phyloP scores from a whole-genome alignment of 2,797 vertebrate genomes.

The Delichon dasypus region DNA sequence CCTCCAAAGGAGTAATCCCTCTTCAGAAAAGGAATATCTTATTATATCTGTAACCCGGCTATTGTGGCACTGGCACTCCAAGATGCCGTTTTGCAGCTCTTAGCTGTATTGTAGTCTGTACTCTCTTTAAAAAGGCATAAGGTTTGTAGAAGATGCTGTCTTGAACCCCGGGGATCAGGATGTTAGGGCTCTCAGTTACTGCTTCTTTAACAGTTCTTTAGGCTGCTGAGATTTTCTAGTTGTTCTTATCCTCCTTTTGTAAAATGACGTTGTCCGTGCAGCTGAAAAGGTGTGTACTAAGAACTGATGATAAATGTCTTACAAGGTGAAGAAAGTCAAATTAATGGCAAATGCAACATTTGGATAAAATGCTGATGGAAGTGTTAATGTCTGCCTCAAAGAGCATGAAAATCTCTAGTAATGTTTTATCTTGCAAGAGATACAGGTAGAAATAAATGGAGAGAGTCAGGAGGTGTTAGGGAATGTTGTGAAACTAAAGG shows the following conservation, averaged over 20 bases:
- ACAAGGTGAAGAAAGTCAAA: background rate
- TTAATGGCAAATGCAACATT: background rate
- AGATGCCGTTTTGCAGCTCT: background rate
- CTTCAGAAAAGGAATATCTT: background rate
- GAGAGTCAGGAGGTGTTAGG: background rate
- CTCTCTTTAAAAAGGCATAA: background rate
- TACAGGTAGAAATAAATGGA: background rate
- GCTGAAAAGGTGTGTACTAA: background rate
- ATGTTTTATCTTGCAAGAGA: background rate
- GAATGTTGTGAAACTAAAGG: background rate
- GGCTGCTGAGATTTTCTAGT: background rate
- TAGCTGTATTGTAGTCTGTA: background rate
- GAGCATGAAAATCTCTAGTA: background rate
- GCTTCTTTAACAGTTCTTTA: background rate
- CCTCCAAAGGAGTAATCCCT: background rate
- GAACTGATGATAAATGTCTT: background rate
- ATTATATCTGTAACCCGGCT: background rate
- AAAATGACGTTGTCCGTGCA: fast-evolving
- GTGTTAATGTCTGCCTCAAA: background rate
- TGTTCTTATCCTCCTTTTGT: background rate
- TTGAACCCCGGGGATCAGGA: background rate
- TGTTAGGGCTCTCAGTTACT: background rate
- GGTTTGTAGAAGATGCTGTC: background rate
- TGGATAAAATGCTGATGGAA: background rate
- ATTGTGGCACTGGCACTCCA: background rate